These are phyloP conservation scores for Operophtera brumata DNA, from an alignment of 2,888 invertebrate species.

Conservation along the genomic window DNA sequence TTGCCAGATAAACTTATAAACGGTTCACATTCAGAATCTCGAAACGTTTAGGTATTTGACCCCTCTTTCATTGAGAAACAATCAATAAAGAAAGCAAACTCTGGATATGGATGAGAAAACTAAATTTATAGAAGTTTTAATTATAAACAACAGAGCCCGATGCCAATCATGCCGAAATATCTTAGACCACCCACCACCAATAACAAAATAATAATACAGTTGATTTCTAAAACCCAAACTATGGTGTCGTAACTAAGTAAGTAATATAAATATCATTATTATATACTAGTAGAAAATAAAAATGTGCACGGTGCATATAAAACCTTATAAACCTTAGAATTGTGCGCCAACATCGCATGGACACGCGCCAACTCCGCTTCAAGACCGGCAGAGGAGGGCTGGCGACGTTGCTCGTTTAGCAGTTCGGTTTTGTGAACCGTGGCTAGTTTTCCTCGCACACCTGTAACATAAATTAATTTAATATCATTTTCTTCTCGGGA, in stretches of 20 bases:
- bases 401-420: conserved; percentile 25
- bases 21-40: background rate
- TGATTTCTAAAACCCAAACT: background rate
- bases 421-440: conserved; percentile 51
- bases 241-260: conserved; percentile 9
- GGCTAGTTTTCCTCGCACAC: conserved; percentile 66
- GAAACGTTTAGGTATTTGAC: too few relatives aligned
- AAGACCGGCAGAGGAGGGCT: conserved; percentile 58
- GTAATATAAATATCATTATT: conserved; percentile 19
- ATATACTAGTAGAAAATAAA: conserved; percentile 55
- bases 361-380: conserved; percentile 91
- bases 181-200: background rate
- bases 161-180: background rate
- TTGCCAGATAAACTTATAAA: background rate
- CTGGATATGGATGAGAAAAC: too few relatives aligned
- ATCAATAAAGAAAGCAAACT: too few relatives aligned
- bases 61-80: too few relatives aligned
- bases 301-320: conserved; percentile 76
- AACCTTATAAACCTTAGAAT: conserved; percentile 92
- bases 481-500: too few relatives aligned
- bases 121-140: background rate
- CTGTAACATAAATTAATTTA: conserved; percentile 36
- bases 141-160: background rate
- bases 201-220: background rate
- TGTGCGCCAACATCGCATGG: conserved; percentile 92